Conservation (phyloP, 2,113 vertebrate genomes). For the Lepus europaeus region DNA sequence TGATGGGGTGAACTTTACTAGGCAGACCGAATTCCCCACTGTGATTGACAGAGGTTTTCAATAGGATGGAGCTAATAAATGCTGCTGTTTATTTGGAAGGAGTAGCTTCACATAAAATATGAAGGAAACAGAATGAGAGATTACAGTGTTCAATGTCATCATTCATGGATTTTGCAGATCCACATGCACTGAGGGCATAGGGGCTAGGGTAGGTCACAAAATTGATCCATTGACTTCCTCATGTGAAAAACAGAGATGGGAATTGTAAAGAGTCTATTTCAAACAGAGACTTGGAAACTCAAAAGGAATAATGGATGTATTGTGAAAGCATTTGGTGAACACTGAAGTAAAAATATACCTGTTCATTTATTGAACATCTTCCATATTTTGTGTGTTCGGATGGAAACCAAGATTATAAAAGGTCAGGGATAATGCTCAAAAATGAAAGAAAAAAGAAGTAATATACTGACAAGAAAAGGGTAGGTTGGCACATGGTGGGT, state of each 20-base stretch:
- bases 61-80: not conserved
- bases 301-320: not conserved
- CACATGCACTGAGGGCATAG: not conserved
- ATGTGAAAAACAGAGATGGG: not conserved
- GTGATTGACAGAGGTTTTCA: not conserved
- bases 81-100: not conserved
- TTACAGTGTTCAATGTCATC: not conserved
- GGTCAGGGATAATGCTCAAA: not conserved
- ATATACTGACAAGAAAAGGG: not conserved
- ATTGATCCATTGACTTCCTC: not conserved
- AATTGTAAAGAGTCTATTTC: not conserved
- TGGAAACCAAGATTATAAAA: not conserved
- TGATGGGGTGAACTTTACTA: not conserved
- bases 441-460: not conserved
- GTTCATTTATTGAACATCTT: not conserved
- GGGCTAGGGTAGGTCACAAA: not conserved
- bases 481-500: not conserved
- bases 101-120: not conserved
- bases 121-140: not conserved
- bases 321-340: not conserved
- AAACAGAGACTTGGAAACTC: not conserved
- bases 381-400: not conserved
- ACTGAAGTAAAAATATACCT: not conserved
- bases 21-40: not conserved
- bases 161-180: not conserved